Evolutionary conservation across 2,113 vertebrate species (phyloP), one percentile per base, ranked within the genome.

Genomic region (Eleginops maclovinus): DNA sequence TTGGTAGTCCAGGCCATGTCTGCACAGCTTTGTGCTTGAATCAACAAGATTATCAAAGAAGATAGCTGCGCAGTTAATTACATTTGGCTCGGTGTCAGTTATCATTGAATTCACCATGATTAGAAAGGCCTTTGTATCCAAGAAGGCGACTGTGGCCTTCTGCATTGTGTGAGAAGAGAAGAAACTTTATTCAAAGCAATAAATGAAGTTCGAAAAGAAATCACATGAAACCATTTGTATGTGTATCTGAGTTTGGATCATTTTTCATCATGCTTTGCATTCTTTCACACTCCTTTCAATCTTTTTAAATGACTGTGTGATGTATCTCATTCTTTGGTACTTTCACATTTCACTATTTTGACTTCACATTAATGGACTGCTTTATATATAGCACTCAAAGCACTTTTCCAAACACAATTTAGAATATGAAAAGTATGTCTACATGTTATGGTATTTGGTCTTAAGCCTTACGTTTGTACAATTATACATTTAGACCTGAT

Each of bases 11-110:
- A 4, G 60, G 53, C 74, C 69, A 28, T 46, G 79, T 66, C 65
- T 31, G 50, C 41, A 47, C 36, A 36, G 79, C 67, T 64, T 62
- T 75, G 51, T 56, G 74, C 67, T 71, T 47, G 56, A 79, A 87
- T 85, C 82, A 80, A 82, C 77, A 84, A 62, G 75, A 82, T 86
- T 50, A 87, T 78, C 85, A 77, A 59, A 66, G 66, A 47, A 64
- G 78, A 86, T 73, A 70, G 64, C 61, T 41, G 26, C 56, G 59
- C 47, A 54, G 78, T 82, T 89, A 82, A 87, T 87, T 86, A 80
- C 78, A 82, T 81, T 66, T 86, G 69, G 49, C 75, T 80, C 43
- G 0, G 79, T 82, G 81, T 84, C 75, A 79, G 80, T 76, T 82
- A 82, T 82, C 70, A 21, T 56, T 47, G 28, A 44, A 71, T 62